Conservation (phyloP, 2,888 invertebrate genomes). For the Mesorhabditis spiculigera region DNA sequence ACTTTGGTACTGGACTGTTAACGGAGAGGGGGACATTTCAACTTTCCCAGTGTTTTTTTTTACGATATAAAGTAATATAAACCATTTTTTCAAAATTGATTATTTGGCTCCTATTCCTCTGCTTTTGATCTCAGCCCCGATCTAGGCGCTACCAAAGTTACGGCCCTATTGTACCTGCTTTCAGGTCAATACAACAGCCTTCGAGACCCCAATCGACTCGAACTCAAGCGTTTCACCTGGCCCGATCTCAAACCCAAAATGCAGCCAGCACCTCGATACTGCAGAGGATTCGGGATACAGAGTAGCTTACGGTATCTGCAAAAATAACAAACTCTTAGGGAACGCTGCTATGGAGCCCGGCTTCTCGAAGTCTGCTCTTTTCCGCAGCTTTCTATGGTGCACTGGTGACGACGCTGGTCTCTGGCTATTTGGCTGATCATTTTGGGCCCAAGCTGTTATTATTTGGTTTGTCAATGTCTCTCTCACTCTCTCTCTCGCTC, state of each 20-base stretch:
- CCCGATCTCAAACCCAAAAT: not conserved
- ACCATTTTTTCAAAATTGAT: too few relatives aligned
- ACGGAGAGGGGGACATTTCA: too few relatives aligned
- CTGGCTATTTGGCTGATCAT: conserved; percentile 20
- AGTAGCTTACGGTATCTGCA: not conserved
- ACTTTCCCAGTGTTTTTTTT: too few relatives aligned
- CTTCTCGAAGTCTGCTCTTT: not conserved
- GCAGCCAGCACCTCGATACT: not conserved
- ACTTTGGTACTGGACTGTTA: too few relatives aligned
- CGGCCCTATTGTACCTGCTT: not conserved
- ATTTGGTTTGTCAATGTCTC: too few relatives aligned
- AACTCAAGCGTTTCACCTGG: not conserved
- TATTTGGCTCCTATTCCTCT: not conserved
- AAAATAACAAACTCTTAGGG: not conserved
- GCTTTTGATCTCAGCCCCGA: not conserved
- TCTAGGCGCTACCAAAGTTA: not conserved
- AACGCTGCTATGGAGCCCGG: not conserved
- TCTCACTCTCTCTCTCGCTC: too few relatives aligned
- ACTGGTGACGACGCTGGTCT: conserved; percentile 20
- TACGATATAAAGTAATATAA: too few relatives aligned
- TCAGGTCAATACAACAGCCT: not conserved
- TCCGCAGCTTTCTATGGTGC: conserved; percentile 18
- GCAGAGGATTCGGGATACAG: not conserved
- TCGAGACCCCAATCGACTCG: not conserved
- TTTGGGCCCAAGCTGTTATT: conserved; percentile 15